These are phyloP conservation scores for Brenthis daphne DNA, from an alignment of 2,888 invertebrate species.

Conservation along the genomic window DNA sequence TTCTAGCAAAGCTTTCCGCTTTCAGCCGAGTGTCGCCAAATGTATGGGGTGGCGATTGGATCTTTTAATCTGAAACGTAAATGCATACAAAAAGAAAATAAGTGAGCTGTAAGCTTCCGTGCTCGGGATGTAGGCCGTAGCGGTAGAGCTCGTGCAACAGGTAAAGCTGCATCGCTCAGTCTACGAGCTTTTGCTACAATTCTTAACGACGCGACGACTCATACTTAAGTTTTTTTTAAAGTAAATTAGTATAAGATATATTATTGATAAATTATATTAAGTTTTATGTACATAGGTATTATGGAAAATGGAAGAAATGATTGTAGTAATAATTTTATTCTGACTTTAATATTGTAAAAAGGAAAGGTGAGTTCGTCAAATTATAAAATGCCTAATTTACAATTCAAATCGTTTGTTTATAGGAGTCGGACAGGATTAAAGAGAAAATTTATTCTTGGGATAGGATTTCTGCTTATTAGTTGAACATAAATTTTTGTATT, in stretches of 20 bases:
- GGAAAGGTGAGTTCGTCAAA: conserved; percentile 47
- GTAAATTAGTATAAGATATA: background rate
- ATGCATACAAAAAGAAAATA: conserved; percentile 79
- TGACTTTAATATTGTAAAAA: conserved; percentile 30
- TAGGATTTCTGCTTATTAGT: conserved; percentile 59
- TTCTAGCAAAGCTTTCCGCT: conserved; percentile 60
- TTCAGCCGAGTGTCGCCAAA: conserved; percentile 62
- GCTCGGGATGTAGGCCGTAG: conserved; percentile 58
- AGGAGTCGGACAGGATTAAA: conserved; percentile 57
- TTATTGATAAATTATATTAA: background rate
- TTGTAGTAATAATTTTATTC: background rate
- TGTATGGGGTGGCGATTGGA: conserved; percentile 73
- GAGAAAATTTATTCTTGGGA: conserved; percentile 65
- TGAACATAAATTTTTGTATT: conserved; percentile 42
- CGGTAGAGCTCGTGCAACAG: conserved; percentile 61
- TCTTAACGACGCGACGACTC: conserved; percentile 29
- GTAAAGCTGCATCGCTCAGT: conserved; percentile 56
- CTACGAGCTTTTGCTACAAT: conserved; percentile 32
- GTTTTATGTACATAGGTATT: conserved; percentile 4
- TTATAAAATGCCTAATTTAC: conserved; percentile 64
- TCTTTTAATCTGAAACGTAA: conserved; percentile 81
- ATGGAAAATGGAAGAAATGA: background rate
- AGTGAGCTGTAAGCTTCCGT: conserved; percentile 64
- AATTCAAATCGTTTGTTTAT: conserved; percentile 69
- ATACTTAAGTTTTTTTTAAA: conserved; percentile 6